Percentiles rank a stretch among this genome's conserved stretches.
These are phyloP conservation scores for Steatocranus sp. DNA, from an alignment of 2,797 vertebrate genomes.

Conservation along the genomic window DNA sequence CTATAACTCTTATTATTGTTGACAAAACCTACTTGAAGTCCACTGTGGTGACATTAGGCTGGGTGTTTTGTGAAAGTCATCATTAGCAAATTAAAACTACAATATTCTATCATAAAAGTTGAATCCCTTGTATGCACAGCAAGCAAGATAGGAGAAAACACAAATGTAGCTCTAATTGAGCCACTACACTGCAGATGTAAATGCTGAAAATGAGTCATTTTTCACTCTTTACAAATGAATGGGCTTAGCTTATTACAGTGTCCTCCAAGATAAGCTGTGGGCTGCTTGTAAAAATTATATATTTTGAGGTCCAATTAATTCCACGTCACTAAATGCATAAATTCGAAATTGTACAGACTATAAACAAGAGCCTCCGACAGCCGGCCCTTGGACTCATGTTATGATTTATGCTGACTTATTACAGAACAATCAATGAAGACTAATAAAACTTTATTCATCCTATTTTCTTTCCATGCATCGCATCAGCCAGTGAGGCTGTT, in stretches of 20 bases:
- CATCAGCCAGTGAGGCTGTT: not conserved
- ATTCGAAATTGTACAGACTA: not conserved
- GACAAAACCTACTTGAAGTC: not conserved
- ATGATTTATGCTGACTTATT: not conserved
- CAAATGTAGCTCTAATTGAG: not conserved
- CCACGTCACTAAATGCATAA: not conserved
- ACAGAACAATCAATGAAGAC: not conserved
- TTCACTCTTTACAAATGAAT: constrained; percentile 2
- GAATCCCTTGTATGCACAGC: not conserved
- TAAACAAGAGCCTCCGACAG: not conserved
- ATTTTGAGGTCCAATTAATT: constrained; percentile 3
- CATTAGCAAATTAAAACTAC: not conserved
- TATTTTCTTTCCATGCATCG: not conserved
- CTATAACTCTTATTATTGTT: not conserved
- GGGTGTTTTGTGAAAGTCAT: not conserved
- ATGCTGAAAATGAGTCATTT: constrained; percentile 20
- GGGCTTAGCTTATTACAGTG: constrained; percentile 7
- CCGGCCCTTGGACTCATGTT: not conserved
- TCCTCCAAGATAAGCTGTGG: constrained; percentile 12
- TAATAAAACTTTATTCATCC: not conserved
- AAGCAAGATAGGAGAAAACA: not conserved
- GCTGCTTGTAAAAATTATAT: constrained; percentile 14
- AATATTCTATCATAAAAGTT: not conserved
- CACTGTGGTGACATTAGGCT: not conserved
- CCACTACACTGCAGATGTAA: not conserved